These are phyloP conservation scores for Xanthorhoe spadicearia DNA, from an alignment of 2,888 invertebrate species.

Conservation along the genomic window DNA sequence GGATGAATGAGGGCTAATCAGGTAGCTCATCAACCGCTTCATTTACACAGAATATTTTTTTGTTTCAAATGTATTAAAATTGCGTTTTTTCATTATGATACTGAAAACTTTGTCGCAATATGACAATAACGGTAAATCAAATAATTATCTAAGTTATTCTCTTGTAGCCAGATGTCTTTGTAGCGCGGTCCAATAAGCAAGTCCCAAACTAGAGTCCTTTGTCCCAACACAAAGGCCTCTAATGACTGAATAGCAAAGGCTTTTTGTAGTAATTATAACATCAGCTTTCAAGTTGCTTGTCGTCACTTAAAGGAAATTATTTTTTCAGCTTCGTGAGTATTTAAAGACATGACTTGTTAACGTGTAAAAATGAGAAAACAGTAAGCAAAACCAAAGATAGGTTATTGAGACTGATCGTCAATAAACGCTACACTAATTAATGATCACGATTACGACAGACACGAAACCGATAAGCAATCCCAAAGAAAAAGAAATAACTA, in stretches of 20 bases:
- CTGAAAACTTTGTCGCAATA: constrained; percentile 10
- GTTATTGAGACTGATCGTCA: too few species aligned
- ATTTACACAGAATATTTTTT: too few species aligned
- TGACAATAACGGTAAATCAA: constrained; percentile 22
- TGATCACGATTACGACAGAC: too few species aligned
- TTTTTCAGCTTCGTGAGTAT: neutral
- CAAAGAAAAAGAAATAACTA: too few species aligned
- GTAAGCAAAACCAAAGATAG: too few species aligned
- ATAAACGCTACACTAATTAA: too few species aligned
- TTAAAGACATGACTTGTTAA: too few species aligned
- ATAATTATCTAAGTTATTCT: constrained; percentile 31
- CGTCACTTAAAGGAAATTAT: neutral
- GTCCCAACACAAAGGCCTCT: constrained; percentile 47
- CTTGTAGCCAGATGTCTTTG: constrained; percentile 31
- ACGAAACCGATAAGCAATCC: too few species aligned
- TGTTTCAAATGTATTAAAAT: too few species aligned
- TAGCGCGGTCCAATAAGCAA: constrained; percentile 35
- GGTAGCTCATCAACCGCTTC: neutral
- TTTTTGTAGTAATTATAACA: constrained; percentile 42
- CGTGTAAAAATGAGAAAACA: too few species aligned
- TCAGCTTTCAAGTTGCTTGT: constrained; percentile 29
- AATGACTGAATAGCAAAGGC: constrained; percentile 43
- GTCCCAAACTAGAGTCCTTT: constrained; percentile 51
- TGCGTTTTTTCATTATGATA: neutral
- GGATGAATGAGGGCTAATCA: neutral